phyloP scores from a whole-genome alignment of 2,888 invertebrate genomes.

The Saturnia japonica region DNA sequence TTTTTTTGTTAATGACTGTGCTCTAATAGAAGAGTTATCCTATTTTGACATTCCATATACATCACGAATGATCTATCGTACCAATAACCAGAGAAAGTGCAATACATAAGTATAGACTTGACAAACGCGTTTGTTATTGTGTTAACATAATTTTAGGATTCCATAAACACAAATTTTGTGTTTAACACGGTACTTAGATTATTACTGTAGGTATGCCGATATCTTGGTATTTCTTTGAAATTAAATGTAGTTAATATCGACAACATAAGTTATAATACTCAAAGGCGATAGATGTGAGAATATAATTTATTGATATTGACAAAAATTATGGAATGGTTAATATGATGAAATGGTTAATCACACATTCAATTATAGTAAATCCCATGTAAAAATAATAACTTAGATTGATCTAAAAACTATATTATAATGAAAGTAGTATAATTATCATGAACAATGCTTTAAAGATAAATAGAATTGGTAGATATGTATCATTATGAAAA shows the following conservation, averaged over 20 bases:
- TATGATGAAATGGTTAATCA: not conserved
- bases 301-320: not conserved
- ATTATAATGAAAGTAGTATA: not conserved
- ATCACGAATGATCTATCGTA: too few relatives aligned
- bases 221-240: not conserved
- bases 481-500: not conserved
- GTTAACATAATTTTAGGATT: too few relatives aligned
- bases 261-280: not conserved
- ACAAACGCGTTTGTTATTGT: too few relatives aligned
- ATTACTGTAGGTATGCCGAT: not conserved
- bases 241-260: not conserved
- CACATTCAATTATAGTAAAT: too few relatives aligned
- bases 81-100: too few relatives aligned
- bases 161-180: too few relatives aligned
- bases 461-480: not conserved
- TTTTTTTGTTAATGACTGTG: not conserved
- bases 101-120: too few relatives aligned
- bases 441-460: not conserved
- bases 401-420: not conserved
- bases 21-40: not conserved
- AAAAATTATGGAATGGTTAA: not conserved
- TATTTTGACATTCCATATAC: not conserved
- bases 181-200: too few relatives aligned
- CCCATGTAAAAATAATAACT: not conserved
- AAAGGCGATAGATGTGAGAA: not conserved